Percentiles rank a stretch among this genome's conserved stretches.
phyloP scores from a whole-genome alignment of 1,140 invertebrate species.

The Drosophila tristis region DNA sequence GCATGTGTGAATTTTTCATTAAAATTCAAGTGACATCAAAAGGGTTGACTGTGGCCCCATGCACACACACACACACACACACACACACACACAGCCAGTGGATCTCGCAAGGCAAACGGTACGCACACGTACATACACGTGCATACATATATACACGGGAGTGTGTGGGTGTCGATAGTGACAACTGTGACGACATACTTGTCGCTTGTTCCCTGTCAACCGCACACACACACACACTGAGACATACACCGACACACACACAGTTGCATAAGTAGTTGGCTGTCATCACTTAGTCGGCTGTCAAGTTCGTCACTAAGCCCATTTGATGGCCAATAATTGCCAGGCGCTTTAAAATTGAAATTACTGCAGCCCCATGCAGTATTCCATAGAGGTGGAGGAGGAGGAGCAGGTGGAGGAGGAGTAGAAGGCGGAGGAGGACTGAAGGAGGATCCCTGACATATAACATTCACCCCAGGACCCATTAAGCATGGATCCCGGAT shows the following conservation, averaged over 20 bases:
- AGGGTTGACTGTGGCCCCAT: conserved; percentile 69
- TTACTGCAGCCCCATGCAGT: conserved; percentile 15
- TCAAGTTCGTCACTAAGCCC: conserved; percentile 52
- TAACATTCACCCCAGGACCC: conserved; percentile 26
- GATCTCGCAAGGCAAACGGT: background rate
- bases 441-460: conserved; percentile 35
- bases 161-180: conserved; percentile 70
- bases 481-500: conserved; percentile 40
- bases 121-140: too few species aligned
- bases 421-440: background rate
- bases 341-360: conserved; percentile 58
- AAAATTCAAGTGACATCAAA: conserved; percentile 83
- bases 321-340: conserved; percentile 63
- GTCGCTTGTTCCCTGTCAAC: conserved; percentile 71
- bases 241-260: background rate
- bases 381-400: background rate
- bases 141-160: too few species aligned
- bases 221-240: conserved; percentile 24
- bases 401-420: background rate
- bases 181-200: conserved; percentile 81
- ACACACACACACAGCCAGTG: background rate
- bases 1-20: conserved; percentile 83
- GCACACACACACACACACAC: conserved; percentile 19
- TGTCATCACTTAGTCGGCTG: conserved; percentile 63
- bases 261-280: conserved; percentile 58